Percentiles rank a stretch among this genome's conserved stretches.
These are phyloP conservation scores for Hystrix brachyura DNA, from an alignment of 2,113 vertebrate genomes.

Conservation along the genomic window DNA sequence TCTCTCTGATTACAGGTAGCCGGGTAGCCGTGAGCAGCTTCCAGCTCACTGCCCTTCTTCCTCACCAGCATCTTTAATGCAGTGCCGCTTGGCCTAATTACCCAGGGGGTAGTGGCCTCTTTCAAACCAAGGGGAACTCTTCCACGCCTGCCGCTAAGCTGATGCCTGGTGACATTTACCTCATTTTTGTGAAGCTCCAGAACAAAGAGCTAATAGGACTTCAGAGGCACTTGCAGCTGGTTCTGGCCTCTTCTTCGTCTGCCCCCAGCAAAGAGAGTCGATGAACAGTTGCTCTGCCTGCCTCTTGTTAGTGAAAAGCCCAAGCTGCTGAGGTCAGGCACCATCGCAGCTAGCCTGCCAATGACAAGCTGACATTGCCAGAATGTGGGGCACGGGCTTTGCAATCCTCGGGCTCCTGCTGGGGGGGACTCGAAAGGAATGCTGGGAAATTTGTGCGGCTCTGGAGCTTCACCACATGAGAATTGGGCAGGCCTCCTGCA, in stretches of 20 bases:
- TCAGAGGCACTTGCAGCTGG: constrained; percentile 61
- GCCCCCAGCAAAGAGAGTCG: constrained; percentile 34
- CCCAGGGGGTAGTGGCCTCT: constrained; percentile 55
- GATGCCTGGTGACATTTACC: constrained; percentile 53
- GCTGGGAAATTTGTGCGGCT: constrained; percentile 19
- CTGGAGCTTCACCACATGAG: neutral
- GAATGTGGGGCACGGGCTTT: constrained; percentile 49
- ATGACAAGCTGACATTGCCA: constrained; percentile 35
- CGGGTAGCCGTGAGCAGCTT: constrained; percentile 24
- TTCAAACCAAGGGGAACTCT: constrained; percentile 70
- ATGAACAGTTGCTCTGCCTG: neutral
- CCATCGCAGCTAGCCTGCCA: constrained; percentile 20
- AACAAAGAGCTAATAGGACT: constrained; percentile 71
- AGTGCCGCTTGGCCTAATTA: constrained; percentile 76
- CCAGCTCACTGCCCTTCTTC: constrained; percentile 31
- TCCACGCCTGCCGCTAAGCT: constrained; percentile 25
- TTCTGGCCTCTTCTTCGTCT: neutral
- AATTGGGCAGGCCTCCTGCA: neutral
- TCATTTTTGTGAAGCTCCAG: constrained; percentile 56
- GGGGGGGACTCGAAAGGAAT: neutral
- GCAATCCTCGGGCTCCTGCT: neutral
- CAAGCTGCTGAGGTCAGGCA: neutral
- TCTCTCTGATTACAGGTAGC: constrained; percentile 50
- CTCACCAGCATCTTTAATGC: constrained; percentile 55
- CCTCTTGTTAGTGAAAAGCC: constrained; percentile 47